These are phyloP conservation scores for Anas platyrhynchos DNA, from an alignment of 2,113 vertebrate genomes.

Conservation along the genomic window DNA sequence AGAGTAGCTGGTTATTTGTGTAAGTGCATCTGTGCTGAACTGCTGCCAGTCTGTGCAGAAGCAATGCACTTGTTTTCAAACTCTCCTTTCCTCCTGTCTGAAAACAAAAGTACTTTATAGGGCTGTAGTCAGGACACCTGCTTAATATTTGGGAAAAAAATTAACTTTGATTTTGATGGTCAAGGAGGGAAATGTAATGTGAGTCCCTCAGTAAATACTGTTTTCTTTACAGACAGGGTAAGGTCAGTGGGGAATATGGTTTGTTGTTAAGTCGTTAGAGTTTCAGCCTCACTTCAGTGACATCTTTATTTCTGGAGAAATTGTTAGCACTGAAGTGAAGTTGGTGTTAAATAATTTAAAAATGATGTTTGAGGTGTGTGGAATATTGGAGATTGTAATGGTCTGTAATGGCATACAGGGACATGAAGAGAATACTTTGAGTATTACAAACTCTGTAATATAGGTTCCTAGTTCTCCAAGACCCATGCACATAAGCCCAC, in stretches of 20 bases:
- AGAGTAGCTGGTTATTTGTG: neutral
- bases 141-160: neutral
- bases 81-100: neutral
- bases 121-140: neutral
- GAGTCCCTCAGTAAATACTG: neutral
- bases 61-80: neutral
- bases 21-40: neutral
- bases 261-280: neutral
- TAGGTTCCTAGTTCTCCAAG: neutral
- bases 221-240: neutral
- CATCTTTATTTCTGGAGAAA: neutral
- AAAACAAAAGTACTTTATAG: neutral
- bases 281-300: neutral
- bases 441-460: neutral
- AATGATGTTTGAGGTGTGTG: neutral
- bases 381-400: neutral
- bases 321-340: neutral
- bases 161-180: neutral
- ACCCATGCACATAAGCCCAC: neutral
- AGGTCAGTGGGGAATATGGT: fast-evolving
- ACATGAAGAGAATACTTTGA: neutral
- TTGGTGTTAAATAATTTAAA: neutral
- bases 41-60: neutral
- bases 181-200: neutral
- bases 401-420: neutral